Evolutionary conservation across 2,888 invertebrate genomes (phyloP).

Genomic region (Physocephala rufipes): DNA sequence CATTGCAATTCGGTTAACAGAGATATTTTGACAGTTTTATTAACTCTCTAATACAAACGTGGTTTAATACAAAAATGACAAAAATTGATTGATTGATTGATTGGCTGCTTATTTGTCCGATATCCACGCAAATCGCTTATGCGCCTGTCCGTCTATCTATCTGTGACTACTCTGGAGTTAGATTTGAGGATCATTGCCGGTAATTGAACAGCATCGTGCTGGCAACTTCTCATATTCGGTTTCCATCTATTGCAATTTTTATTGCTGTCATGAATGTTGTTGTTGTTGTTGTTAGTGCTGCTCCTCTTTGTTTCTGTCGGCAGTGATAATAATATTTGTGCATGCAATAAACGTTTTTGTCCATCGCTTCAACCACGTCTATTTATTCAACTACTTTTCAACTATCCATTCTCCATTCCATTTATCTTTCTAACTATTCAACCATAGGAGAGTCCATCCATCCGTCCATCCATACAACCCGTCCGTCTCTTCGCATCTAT

Average conservation of each 20-base stretch:
- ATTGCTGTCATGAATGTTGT: constrained; percentile 6
- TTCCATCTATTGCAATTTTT: not conserved
- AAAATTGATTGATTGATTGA: too few species aligned
- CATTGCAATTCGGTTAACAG: not conserved
- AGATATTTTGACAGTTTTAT: not conserved
- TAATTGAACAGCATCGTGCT: not conserved
- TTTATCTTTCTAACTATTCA: not conserved
- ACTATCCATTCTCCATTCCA: not conserved
- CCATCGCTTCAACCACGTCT: not conserved
- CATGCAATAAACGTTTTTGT: not conserved
- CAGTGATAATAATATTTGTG: not conserved
- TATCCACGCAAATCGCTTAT: not conserved
- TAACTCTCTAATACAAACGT: too few species aligned
- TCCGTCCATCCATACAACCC: not conserved
- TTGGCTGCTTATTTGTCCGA: too few species aligned
- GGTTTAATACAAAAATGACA: too few species aligned
- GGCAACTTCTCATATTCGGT: not conserved
- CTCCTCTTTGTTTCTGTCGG: not conserved
- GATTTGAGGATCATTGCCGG: not conserved
- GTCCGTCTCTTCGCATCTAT: too few species aligned
- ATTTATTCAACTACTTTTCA: not conserved
- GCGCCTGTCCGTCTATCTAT: not conserved
- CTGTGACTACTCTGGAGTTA: not conserved
- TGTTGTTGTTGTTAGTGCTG: not conserved
- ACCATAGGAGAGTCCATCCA: not conserved